Percentiles rank a stretch among this genome's conserved stretches.
These are phyloP conservation scores for Siniperca knerii DNA, from an alignment of 2,113 vertebrate species.

Conservation along the genomic window DNA sequence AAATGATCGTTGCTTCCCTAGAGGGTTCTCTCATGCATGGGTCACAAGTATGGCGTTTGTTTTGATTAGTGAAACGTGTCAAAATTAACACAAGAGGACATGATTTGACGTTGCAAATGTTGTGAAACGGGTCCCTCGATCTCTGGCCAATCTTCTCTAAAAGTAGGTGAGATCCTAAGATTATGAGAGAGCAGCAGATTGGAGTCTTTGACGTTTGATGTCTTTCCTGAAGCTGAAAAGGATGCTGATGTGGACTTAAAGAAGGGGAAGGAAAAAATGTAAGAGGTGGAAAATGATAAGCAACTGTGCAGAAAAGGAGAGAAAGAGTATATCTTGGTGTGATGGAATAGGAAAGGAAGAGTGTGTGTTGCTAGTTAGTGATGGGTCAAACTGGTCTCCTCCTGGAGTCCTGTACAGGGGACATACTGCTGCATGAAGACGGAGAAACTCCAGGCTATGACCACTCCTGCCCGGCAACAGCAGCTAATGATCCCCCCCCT, in stretches of 20 bases:
- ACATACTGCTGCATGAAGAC: constrained; percentile 32
- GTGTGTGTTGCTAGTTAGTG: constrained; percentile 50
- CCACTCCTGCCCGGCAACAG: constrained; percentile 68
- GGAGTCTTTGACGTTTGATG: no score
- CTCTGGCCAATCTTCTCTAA: no score
- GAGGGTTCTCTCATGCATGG: neutral
- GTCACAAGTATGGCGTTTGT: neutral
- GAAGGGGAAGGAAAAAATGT: no score
- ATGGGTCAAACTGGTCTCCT: constrained; percentile 48
- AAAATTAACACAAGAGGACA: neutral
- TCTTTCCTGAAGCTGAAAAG: no score
- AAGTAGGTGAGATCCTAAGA: neutral
- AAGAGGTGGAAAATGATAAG: constrained; percentile 14
- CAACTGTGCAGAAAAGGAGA: neutral
- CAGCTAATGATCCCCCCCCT: constrained; percentile 60
- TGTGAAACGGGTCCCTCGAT: neutral
- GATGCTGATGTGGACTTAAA: no score
- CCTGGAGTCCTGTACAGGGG: constrained; percentile 17
- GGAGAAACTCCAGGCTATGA: constrained; percentile 48
- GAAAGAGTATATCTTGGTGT: constrained; percentile 3
- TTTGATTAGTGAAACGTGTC: neutral
- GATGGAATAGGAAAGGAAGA: constrained; percentile 23
- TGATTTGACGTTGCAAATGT: neutral
- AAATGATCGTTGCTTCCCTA: neutral
- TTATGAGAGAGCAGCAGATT: neutral